Base-by-base conservation (phyloP, 2,113 vertebrate genomes). In the Haplotaxodon microlepis region DNA sequence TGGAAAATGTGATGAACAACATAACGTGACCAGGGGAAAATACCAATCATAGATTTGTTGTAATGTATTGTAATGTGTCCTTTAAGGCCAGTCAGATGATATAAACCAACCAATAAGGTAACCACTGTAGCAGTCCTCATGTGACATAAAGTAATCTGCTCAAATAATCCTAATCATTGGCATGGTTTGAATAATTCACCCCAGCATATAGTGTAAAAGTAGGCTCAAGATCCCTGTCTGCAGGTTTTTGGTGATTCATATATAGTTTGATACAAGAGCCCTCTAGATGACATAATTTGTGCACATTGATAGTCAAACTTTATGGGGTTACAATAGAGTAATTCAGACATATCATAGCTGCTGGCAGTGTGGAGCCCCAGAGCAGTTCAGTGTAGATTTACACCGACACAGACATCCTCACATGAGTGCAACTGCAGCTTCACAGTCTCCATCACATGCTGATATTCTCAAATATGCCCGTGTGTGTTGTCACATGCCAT, bases 401-500 rank as follows among this genome's bases (percentile, higher is more conserved):
- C 81, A 17, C 61, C 13, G 7, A 13, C 45, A 56, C 5, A 69
- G 12, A 54, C 9, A 9, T 12, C 78, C 10, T 81, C 21, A 54
- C 50, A 31, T 84, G 47, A 53, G 9, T 56, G 31, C 36, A 88
- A 66, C 31, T 54, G 29, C 9, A 85, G 71, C 56, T 69, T 90
- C 57, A 42, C 79, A 76, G 57, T 14, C 40, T 38, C 51, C 27
- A 82, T 95, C 95, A 95, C 93, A 93, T 92, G 90, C 79, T 83
- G 89, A 73, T 56, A 34, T 54, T 40, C 54, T 51, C 82, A 71
- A 86, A 81, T 83, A 76, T 83, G 71, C 69, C 51, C 69, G 59
- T 82, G 80, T 82, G 82, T 86, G 71, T 63, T 85, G 92, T 96
- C 95, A 96, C 96, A 95, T 96, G 95, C 63, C 84, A 84, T 82